Base-by-base conservation (phyloP, 2,797 vertebrate genomes). In the Caiman crocodilus region DNA sequence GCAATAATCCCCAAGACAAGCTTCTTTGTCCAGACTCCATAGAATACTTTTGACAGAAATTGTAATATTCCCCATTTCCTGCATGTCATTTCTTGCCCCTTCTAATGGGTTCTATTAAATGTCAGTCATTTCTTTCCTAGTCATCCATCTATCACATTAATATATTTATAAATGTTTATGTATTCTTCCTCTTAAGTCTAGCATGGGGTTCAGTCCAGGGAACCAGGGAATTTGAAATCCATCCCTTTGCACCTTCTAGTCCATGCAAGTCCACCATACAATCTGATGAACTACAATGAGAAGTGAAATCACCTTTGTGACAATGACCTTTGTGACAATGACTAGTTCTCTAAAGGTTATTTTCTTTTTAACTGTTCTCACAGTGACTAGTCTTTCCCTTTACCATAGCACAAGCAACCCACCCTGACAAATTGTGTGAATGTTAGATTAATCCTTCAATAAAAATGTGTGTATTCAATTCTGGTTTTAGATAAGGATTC, bases 141-240 rank as follows among this genome's bases (percentile, higher is more conserved):
- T 5, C 2, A 63, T 0, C 0, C 57, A 71, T 12, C n/a, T 74
- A 10, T 14, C 56, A n/a, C 2, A 25, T 50, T 79, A 71, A 64
- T 79, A 69, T 56, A 18, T 79, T 56, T 28, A 32, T 35, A 87
- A 4, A 77, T 0, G 57, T 85, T 82, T 61, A 65, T n/a, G 16
- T 32, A 82, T 42, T 57, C 3, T 76, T 77, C 26, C 61, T 88
- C 82, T 23, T 23, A 78, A 73, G 8, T 26, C 6, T 65, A 30
- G 4, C 32, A 4, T 1, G 32, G 3, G 30, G 13, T 42, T 14
- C 35, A 71, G 42, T 50, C 42, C 42, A 50, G 42, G 42, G 42
- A 50, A 42, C 6, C 21, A 71, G 21, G 14, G 12, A 25, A 25
- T 35, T 71, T 12, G 32, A 69, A 35, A 69, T 69, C 20, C 42